Evolutionary conservation across 2,113 vertebrate genomes (phyloP), one percentile per base, ranked within the genome.

Genomic region (Amblyopsis rosae): DNA sequence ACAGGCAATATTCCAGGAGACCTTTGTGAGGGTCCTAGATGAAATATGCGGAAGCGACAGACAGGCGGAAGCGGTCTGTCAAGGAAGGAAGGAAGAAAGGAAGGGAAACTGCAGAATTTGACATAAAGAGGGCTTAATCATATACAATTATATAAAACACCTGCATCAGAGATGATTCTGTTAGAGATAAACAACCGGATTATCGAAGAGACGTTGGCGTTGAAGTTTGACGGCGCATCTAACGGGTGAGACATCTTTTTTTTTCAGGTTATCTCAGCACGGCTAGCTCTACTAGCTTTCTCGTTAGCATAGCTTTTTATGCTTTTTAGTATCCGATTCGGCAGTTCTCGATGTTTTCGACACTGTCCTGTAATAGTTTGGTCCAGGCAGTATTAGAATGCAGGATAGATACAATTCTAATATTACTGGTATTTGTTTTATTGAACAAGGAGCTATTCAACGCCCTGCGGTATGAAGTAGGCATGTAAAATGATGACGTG

Each of bases 121-220:
- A 80, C 81, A 76, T 73, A 80, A 81, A 87, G 78, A 68, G 67
- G 68, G 26, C 46, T 6, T 9, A 45, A 61, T n/a, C 12, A 32
- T 1, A 19, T 54, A 65, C 19, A 62, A 73, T 63, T 49, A 62
- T 63, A 62, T 48, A 68, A 54, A 72, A 62, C 4, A 72, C 12
- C 55, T 49, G 73, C 80, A 77, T 86, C 91, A 92, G 93, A 91
- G 84, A 98, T 98, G 97, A 98, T 98, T 93, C 94, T 98, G 90
- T 92, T 98, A 91, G 97, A 98, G 93, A 96, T 98, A 79, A 98
- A 98, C 87, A 98, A 98, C 94, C 95, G 96, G 79, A 98, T 98
- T 82, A 95, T 98, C 80, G 96, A 98, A 87, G 97, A 98, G 92
- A 98, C 96, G 82, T 92, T 97, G 89, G 76, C 91, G 78, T 87